Evolutionary conservation across 2,113 vertebrate genomes (phyloP).

Genomic region (Podilymbus podiceps): DNA sequence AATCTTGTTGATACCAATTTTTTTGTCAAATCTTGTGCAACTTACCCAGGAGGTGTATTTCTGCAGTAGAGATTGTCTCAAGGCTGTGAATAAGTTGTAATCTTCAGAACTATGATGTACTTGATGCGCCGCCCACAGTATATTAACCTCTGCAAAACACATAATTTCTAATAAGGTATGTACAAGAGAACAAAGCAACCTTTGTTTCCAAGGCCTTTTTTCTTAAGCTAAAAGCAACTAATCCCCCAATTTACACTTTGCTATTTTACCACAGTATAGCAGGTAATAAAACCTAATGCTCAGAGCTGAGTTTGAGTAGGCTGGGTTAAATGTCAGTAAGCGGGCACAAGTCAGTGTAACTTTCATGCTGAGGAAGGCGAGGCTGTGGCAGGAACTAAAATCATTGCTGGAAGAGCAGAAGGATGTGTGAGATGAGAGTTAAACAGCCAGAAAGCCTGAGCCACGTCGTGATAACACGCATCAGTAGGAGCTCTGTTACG

Average conservation of each 20-base stretch:
- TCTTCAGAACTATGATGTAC: slow-evolving; percentile 93
- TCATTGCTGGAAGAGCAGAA: not conserved
- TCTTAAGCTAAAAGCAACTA: not conserved
- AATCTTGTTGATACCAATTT: not conserved
- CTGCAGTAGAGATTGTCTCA: slow-evolving; percentile 87
- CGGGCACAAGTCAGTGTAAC: not conserved
- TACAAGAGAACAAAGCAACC: slow-evolving; percentile 14
- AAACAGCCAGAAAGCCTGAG: not conserved
- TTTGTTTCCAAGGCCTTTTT: not conserved
- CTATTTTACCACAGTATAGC: not conserved
- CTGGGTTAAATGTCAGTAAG: not conserved
- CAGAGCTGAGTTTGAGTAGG: not conserved
- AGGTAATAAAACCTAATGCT: slow-evolving; percentile 24
- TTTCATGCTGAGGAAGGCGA: not conserved
- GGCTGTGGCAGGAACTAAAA: not conserved
- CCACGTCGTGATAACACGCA: not conserved
- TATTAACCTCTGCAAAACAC: slow-evolving; percentile 85
- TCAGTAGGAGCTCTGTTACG: not conserved
- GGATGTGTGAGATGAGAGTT: not conserved
- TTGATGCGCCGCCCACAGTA: slow-evolving; percentile 94
- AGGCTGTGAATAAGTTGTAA: slow-evolving; percentile 90
- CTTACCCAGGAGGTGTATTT: slow-evolving; percentile 90
- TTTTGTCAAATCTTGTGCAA: not conserved
- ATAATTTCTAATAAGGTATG: slow-evolving; percentile 40
- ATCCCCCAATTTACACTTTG: not conserved